Percentiles rank a stretch among this genome's conserved stretches.
These are phyloP conservation scores for Bergia sp. DNA, from an alignment of 92 coral and sea anemone species.

Conservation along the genomic window DNA sequence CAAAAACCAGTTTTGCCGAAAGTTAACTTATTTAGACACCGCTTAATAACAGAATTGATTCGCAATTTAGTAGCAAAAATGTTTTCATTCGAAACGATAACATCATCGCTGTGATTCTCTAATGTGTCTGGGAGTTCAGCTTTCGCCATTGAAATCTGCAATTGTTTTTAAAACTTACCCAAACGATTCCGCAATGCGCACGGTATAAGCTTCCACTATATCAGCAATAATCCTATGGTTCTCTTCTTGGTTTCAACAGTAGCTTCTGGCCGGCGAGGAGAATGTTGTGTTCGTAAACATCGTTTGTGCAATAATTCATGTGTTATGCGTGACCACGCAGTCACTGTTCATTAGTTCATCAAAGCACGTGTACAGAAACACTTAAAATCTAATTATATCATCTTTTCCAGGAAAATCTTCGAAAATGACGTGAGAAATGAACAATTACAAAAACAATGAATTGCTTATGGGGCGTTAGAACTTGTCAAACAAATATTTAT, in stretches of 20 bases:
- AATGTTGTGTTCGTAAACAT: background rate
- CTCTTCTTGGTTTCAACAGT: background rate
- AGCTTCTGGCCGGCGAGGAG: background rate
- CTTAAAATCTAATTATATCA: background rate
- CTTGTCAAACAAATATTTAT: background rate
- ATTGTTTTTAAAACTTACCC: too few species aligned
- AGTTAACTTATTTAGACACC: background rate
- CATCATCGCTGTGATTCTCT: background rate
- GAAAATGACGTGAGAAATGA: background rate
- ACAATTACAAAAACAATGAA: background rate
- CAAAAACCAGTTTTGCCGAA: too few species aligned
- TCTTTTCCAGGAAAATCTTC: background rate
- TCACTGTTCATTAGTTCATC: background rate
- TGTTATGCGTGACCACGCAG: conserved; percentile 10
- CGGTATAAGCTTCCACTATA: too few species aligned
- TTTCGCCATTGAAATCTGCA: background rate
- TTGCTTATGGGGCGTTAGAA: background rate
- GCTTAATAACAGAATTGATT: background rate
- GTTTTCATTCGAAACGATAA: background rate
- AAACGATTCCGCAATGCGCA: background rate
- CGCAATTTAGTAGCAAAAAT: background rate
- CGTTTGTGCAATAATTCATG: conserved; percentile 3
- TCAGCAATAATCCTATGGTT: too few species aligned
- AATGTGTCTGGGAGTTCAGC: background rate
- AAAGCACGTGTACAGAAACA: background rate